Evolutionary conservation across 1,140 invertebrate genomes (phyloP).

Genomic region (Magallana angulata): DNA sequence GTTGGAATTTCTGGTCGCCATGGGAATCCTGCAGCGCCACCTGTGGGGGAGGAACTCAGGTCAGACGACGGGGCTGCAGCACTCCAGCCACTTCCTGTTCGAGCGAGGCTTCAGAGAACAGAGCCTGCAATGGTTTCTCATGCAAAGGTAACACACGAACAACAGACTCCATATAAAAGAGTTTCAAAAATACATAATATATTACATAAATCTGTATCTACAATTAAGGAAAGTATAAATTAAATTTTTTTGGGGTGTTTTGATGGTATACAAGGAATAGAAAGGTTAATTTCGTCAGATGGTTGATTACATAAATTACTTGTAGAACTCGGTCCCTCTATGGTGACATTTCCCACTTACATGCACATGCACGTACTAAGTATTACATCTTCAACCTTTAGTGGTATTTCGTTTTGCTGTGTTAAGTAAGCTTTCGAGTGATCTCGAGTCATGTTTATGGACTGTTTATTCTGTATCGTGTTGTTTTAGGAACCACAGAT

Average conservation of each 20-base stretch:
- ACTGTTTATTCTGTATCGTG: not conserved
- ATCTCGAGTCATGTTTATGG: not conserved
- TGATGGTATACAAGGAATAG: no score
- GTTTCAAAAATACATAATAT: not conserved
- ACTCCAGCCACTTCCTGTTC: conserved; percentile 60
- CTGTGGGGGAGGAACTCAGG: conserved; percentile 70
- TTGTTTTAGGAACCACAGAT: conserved; percentile 62
- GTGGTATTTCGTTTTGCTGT: no score
- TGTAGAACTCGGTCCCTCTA: no score
- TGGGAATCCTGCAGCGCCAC: conserved; percentile 70
- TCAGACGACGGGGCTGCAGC: conserved; percentile 63
- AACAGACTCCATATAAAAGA: not conserved
- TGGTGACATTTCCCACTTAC: no score
- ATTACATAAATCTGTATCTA: not conserved
- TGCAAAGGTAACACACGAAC: conserved; percentile 65
- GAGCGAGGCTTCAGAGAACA: conserved; percentile 54
- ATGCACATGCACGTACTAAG: no score
- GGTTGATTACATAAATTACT: no score
- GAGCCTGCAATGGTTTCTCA: conserved; percentile 72
- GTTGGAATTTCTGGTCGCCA: conserved; percentile 69
- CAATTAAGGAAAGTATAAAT: no score
- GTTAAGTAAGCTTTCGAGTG: not conserved
- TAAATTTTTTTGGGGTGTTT: no score
- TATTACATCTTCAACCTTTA: no score
- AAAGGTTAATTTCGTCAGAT: no score